Percentiles rank a stretch among this genome's conserved stretches.
Evolutionary conservation across 2,113 vertebrate species (phyloP).

Genomic region (Amblyopsis rosae): DNA sequence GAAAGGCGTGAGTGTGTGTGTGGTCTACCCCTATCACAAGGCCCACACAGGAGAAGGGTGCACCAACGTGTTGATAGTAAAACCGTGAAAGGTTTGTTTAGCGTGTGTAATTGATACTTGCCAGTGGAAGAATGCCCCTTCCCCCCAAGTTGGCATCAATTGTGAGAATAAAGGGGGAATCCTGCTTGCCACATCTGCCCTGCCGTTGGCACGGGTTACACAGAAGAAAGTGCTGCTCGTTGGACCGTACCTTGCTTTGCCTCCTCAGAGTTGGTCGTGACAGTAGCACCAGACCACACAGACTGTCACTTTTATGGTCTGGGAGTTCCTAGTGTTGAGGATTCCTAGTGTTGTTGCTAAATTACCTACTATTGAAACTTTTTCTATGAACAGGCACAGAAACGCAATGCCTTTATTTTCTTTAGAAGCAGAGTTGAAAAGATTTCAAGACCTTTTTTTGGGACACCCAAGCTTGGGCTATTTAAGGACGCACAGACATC

Average conservation of each 20-base stretch:
- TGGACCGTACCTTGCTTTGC: not conserved
- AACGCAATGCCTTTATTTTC: conserved; percentile 60
- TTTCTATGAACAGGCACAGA: conserved; percentile 66
- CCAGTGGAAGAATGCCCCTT: no score
- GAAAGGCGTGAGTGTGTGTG: no score
- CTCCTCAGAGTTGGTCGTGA: conserved; percentile 50
- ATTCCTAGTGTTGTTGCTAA: conserved; percentile 63
- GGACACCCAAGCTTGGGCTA: conserved; percentile 46
- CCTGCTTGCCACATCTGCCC: no score
- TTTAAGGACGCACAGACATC: conserved; percentile 38
- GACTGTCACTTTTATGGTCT: conserved; percentile 66
- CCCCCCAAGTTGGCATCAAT: no score
- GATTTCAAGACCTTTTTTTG: conserved; percentile 37
- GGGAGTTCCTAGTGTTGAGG: conserved; percentile 57
- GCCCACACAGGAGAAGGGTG: no score
- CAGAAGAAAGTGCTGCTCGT: no score
- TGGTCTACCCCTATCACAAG: no score
- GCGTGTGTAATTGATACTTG: no score
- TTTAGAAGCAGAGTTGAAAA: conserved; percentile 50
- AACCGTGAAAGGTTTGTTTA: no score
- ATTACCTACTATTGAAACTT: conserved; percentile 65
- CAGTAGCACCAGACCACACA: conserved; percentile 78
- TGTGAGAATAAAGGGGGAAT: no score
- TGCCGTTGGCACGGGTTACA: no score
- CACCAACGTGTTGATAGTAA: no score